Evolutionary conservation across 2,888 invertebrate species (phyloP).

Genomic region (Spilosoma lubricipeda): DNA sequence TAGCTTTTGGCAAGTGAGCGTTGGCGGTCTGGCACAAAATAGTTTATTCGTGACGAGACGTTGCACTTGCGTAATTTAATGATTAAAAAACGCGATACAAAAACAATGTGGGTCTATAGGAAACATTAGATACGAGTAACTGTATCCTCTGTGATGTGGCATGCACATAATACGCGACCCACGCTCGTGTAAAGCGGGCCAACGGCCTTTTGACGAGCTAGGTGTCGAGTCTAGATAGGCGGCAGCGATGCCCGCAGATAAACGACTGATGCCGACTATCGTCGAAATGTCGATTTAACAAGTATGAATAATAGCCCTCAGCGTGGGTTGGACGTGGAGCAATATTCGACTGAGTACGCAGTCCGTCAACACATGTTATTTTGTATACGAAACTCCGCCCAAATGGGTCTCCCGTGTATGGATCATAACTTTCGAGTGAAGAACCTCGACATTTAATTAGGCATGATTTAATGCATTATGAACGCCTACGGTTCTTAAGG

Average conservation of each 20-base stretch:
- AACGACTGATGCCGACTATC: constrained; percentile 56
- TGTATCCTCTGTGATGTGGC: constrained; percentile 67
- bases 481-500: constrained; percentile 73
- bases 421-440: constrained; percentile 67
- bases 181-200: constrained; percentile 75
- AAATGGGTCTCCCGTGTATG: constrained; percentile 52
- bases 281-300: constrained; percentile 58
- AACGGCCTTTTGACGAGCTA: constrained; percentile 72
- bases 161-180: constrained; percentile 72
- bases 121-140: constrained; percentile 69
- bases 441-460: constrained; percentile 81
- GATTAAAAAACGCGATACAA: constrained; percentile 73
- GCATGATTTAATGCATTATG: constrained; percentile 80
- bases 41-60: constrained; percentile 72
- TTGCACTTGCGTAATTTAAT: constrained; percentile 77
- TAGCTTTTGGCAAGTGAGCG: constrained; percentile 85
- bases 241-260: constrained; percentile 57
- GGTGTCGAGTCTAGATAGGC: constrained; percentile 64
- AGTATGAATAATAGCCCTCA: constrained; percentile 59
- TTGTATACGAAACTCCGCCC: constrained; percentile 53
- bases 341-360: constrained; percentile 34
- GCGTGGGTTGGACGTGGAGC: constrained; percentile 51
- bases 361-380: constrained; percentile 54
- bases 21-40: constrained; percentile 71
- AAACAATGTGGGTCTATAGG: constrained; percentile 72